Percentiles rank a stretch among this genome's conserved stretches.
phyloP scores from a whole-genome alignment of 2,888 invertebrate species.

The Oxystoma pomonae region DNA sequence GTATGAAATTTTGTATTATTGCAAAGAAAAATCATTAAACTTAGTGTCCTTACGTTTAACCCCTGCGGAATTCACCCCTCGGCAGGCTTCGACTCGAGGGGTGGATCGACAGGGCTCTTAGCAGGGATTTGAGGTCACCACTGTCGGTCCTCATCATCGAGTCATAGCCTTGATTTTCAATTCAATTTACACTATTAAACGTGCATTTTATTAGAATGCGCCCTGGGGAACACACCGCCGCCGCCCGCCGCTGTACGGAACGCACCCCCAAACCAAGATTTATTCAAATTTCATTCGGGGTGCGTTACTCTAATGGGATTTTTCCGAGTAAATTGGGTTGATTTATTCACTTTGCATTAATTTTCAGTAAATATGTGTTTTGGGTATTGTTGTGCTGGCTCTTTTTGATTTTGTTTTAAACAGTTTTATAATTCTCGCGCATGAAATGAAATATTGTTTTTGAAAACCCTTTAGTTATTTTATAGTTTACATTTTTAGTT shows the following conservation, averaged over 20 bases:
- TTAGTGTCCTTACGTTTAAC: conserved; percentile 15
- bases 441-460: too few relatives aligned
- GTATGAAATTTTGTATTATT: too few relatives aligned
- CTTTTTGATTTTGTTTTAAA: not conserved
- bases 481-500: too few relatives aligned
- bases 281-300: not conserved
- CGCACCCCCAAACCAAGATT: not conserved
- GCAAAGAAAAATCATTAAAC: too few relatives aligned
- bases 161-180: conserved; percentile 46
- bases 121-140: conserved; percentile 48
- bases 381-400: not conserved
- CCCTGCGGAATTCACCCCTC: conserved; percentile 15
- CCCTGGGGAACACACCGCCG: conserved; percentile 19
- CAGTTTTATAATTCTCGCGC: too few relatives aligned
- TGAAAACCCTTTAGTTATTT: too few relatives aligned
- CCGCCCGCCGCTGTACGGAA: too few relatives aligned
- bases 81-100: conserved; percentile 11
- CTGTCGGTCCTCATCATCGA: conserved; percentile 49
- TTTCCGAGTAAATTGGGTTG: not conserved
- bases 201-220: conserved; percentile 34
- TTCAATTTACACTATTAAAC: conserved; percentile 45
- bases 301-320: not conserved
- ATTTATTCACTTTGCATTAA: not conserved
- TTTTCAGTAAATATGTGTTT: not conserved
- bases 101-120: conserved; percentile 36